These are phyloP conservation scores for Schizotus pectinicornis DNA, from an alignment of 2,888 invertebrate species.

Conservation along the genomic window DNA sequence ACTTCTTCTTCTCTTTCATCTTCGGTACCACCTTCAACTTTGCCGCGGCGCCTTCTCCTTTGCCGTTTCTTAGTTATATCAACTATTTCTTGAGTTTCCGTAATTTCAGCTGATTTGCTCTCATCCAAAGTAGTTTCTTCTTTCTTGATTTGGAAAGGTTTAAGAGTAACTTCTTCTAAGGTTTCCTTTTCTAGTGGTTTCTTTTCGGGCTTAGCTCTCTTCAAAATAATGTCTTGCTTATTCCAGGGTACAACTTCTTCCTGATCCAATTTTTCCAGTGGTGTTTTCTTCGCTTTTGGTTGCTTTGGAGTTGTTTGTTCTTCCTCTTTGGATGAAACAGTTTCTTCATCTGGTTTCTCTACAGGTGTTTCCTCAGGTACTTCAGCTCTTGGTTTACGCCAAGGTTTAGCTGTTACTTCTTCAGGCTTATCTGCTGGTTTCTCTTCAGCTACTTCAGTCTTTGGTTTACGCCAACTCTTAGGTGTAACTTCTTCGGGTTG, in stretches of 20 bases:
- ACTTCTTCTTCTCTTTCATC: neutral
- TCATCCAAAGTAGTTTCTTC: slow-evolving; percentile 39
- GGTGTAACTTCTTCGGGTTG: slow-evolving; percentile 34
- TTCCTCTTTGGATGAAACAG: slow-evolving; percentile 31
- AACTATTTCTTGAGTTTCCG: neutral
- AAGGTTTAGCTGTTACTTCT: slow-evolving; percentile 6
- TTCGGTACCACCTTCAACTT: neutral
- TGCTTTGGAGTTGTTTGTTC: too few species aligned
- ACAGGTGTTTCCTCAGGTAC: slow-evolving; percentile 39
- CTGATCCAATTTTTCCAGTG: slow-evolving; percentile 28
- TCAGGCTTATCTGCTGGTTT: neutral
- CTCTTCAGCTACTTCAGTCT: slow-evolving; percentile 4
- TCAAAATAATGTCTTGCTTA: slow-evolving; percentile 65
- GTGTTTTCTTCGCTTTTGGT: too few species aligned
- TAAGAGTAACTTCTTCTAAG: slow-evolving; percentile 58
- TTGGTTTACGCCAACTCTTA: slow-evolving; percentile 25
- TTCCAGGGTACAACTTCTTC: slow-evolving; percentile 61
- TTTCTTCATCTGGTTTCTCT: slow-evolving; percentile 57
- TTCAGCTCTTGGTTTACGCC: slow-evolving; percentile 9
- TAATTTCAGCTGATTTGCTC: slow-evolving; percentile 1
- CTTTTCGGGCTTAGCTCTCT: slow-evolving; percentile 55
- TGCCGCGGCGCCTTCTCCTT: neutral
- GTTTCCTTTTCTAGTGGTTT: slow-evolving; percentile 63
- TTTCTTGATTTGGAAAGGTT: slow-evolving; percentile 51
- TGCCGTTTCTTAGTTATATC: too few species aligned